phyloP scores from a whole-genome alignment of 2,888 invertebrate genomes.

The Leptopilina myrica region DNA sequence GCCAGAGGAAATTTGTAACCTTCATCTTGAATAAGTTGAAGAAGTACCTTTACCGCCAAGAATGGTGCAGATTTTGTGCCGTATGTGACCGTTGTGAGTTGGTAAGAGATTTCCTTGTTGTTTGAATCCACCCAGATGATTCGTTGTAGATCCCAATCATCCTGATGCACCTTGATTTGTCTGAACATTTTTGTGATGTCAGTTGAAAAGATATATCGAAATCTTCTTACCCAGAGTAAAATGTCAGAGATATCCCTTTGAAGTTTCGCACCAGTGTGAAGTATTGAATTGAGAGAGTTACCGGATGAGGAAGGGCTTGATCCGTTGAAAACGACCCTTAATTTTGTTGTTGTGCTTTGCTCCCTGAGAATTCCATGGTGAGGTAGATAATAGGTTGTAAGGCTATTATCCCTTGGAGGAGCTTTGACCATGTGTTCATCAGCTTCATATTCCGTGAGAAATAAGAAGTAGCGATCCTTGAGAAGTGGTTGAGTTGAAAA shows the following conservation, averaged over 20 bases:
- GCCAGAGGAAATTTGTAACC: conserved; percentile 30
- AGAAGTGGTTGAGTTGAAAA: not conserved
- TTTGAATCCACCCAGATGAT: not conserved
- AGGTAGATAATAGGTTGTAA: not conserved
- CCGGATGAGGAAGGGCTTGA: not conserved
- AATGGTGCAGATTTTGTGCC: not conserved
- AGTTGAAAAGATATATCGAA: not conserved
- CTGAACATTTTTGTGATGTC: conserved; percentile 4
- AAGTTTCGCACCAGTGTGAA: not conserved
- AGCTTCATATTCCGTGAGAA: not conserved
- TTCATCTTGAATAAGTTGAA: not conserved
- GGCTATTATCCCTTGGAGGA: not conserved
- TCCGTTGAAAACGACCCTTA: not conserved
- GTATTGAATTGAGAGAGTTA: not conserved
- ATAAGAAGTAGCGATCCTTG: not conserved
- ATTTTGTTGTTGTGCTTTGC: not conserved
- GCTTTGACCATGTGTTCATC: not conserved
- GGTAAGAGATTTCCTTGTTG: not conserved
- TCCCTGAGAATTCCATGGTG: not conserved
- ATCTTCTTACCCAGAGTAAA: not conserved
- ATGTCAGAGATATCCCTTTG: not conserved
- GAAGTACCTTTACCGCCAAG: not conserved
- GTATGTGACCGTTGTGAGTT: not conserved
- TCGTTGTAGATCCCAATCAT: not conserved
- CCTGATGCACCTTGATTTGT: not conserved